Percentiles rank a stretch among this genome's conserved stretches.
Conservation (phyloP, 2,797 vertebrate species). For the Diceros bicornis region DNA sequence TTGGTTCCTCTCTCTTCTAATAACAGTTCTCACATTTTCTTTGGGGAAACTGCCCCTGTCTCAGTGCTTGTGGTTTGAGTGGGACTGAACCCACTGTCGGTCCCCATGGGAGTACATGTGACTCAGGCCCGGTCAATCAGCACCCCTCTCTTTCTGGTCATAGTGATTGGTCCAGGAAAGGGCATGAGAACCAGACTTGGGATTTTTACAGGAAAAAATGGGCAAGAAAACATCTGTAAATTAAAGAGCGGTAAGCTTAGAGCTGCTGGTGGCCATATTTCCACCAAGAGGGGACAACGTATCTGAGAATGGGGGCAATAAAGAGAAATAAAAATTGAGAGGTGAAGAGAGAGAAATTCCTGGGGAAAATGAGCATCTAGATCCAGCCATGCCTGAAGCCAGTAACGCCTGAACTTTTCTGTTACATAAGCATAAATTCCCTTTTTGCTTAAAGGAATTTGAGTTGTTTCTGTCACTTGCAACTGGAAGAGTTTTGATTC, state of each 20-base stretch:
- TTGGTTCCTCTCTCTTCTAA: neutral
- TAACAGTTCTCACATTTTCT: neutral
- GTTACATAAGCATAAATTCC: neutral
- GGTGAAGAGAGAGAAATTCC: neutral
- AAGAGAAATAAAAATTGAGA: conserved; percentile 48
- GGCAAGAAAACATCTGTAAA: conserved; percentile 2
- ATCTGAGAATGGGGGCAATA: conserved; percentile 10
- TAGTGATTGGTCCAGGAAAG: neutral
- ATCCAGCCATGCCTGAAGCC: neutral
- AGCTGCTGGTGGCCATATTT: neutral
- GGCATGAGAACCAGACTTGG: neutral
- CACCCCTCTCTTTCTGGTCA: neutral
- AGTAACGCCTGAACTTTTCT: neutral
- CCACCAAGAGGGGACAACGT: neutral
- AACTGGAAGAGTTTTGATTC: neutral
- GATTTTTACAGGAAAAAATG: conserved; percentile 9
- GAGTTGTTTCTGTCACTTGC: conserved; percentile 15
- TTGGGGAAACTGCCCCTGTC: neutral
- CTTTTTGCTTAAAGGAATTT: conserved; percentile 35
- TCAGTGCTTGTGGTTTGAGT: neutral
- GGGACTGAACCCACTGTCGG: neutral
- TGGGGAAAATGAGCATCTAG: neutral
- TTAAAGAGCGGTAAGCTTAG: neutral
- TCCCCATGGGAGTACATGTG: neutral
- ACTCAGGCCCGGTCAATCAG: neutral